Percentiles rank a stretch among this genome's conserved stretches.
These are phyloP conservation scores for Paramuricea clavata DNA, from an alignment of 92 coral and sea anemone genomes.

Conservation along the genomic window DNA sequence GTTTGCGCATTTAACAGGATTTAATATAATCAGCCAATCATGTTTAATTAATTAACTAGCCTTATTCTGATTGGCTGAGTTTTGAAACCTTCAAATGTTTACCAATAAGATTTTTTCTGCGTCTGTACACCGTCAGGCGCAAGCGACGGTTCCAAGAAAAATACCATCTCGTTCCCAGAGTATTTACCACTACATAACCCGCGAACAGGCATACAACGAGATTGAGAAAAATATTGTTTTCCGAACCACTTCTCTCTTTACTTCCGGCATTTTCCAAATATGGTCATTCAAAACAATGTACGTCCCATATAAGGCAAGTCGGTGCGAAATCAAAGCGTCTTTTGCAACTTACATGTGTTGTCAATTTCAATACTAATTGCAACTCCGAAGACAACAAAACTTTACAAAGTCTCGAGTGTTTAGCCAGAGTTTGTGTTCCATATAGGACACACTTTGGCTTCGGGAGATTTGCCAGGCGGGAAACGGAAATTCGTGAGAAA, in stretches of 20 bases:
- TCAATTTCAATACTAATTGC: constrained; percentile 13
- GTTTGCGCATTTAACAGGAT: too few relatives aligned
- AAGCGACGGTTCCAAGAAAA: background rate
- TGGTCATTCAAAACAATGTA: constrained; percentile 2
- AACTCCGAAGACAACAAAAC: constrained; percentile 11
- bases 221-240: too few relatives aligned
- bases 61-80: too few relatives aligned
- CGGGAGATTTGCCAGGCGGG: background rate
- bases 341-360: constrained; percentile 14
- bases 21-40: too few relatives aligned
- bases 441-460: background rate
- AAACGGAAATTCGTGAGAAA: background rate
- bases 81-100: too few relatives aligned
- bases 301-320: background rate
- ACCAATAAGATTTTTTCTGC: too few relatives aligned
- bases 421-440: background rate
- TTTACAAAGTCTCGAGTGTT: background rate
- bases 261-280: constrained; percentile 36
- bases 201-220: too few relatives aligned
- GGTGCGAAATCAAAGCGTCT: constrained; percentile 17
- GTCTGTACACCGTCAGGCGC: too few relatives aligned
- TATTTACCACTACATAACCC: too few relatives aligned
- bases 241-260: constrained; percentile 3
- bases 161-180: background rate
- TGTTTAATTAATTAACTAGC: too few relatives aligned